Base-by-base conservation (phyloP, 37 sponge, comb jelly and placozoan genomes). In the Halichondria panicea region DNA sequence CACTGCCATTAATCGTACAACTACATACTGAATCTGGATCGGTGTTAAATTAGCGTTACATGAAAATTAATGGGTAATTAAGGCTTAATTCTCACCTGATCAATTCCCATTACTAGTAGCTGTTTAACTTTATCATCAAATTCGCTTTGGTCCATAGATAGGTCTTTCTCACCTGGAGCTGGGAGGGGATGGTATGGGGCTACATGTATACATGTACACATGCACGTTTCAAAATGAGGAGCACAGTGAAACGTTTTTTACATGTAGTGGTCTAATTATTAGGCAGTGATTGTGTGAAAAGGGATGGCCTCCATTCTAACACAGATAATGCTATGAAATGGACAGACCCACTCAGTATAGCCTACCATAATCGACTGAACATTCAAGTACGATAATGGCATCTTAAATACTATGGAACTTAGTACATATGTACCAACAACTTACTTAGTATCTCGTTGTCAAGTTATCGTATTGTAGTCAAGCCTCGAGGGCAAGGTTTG, bases 81-180 rank as follows among this genome's bases (percentile, higher is more conserved):
- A 59, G n/a, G n/a, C n/a, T 8, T n/a, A n/a, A n/a, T n/a, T 65
- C 66, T 68, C 59, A 84, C 89, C 74, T 82, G 73, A 18, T 48
- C 62, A 24, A 88, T 78, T 78, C 94, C 94, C 89, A 89, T 93
- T 13, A 40, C 30, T 64, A 72, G 43, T 4, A 93, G 80, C 53
- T 72, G 71, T 22, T 74, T 62, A n/a, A 89, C 32, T 48, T 85
- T 93, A 24, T 71, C 70, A 32, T 83, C 81, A 75, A 82, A 81
- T 34, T 81, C 72, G 37, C 41, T 54, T 24, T 57, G 68, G 64
- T 71, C 81, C 19, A 81, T 18, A n/a, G n/a, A n/a, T n/a, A n/a
- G n/a, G n/a, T n/a, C n/a, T 42, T 81, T 62, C 2, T 4, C 33
- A 36, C 27, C 63, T 18, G 81, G 81, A 38, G 81, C 81, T 70